phyloP scores from a whole-genome alignment of 2,797 vertebrate genomes.

The Pogonophryne albipinna region DNA sequence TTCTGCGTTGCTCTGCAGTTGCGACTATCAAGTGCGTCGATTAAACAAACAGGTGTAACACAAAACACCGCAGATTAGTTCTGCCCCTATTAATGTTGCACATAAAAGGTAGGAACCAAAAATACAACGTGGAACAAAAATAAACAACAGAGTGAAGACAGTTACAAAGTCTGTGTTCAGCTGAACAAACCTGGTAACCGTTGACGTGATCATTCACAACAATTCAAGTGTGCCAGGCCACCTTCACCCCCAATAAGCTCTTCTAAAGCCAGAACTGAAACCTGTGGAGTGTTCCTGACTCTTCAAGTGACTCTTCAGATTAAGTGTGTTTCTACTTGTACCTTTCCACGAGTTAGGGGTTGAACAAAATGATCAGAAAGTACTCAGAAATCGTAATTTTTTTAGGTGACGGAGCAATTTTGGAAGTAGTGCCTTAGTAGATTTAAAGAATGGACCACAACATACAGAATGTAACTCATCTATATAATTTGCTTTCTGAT shows the following conservation, averaged over 20 bases:
- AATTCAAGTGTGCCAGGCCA: conserved; percentile 19
- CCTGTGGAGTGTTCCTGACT: conserved; percentile 27
- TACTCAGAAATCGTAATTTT: neutral
- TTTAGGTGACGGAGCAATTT: no score
- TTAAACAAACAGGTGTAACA: no score
- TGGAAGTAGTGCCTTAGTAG: neutral
- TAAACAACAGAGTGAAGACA: no score
- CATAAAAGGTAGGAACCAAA: no score
- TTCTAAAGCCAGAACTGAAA: conserved; percentile 17
- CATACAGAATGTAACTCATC: no score
- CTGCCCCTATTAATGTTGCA: no score
- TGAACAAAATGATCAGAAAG: neutral
- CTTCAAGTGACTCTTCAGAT: conserved; percentile 14
- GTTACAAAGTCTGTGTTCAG: neutral
- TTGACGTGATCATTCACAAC: conserved; percentile 3
- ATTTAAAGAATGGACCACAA: neutral
- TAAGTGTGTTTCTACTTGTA: neutral
- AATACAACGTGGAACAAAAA: no score
- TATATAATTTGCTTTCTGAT: neutral
- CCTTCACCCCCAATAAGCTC: conserved; percentile 16
- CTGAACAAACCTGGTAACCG: neutral
- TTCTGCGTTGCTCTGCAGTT: no score
- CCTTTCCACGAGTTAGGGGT: neutral
- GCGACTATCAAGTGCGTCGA: no score
- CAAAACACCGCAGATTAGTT: no score